Percentiles rank a stretch among this genome's conserved stretches.
phyloP scores from a whole-genome alignment of 2,113 vertebrate species.

The Gila orcuttii region DNA sequence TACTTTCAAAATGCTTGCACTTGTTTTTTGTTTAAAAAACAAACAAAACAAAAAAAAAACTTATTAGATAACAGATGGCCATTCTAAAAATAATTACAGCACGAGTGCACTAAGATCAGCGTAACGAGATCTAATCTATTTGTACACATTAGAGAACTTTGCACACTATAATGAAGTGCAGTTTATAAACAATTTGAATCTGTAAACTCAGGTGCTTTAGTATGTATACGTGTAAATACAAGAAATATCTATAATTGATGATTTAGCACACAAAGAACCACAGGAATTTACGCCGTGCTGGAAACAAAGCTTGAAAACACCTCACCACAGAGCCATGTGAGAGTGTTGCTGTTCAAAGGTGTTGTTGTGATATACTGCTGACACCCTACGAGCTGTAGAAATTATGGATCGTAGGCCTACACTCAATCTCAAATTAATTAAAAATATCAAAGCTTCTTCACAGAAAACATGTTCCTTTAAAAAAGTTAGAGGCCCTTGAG shows the following conservation, averaged over 20 bases:
- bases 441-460: not conserved
- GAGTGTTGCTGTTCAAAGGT: conserved; percentile 45
- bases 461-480: not conserved
- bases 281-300: conserved; percentile 40
- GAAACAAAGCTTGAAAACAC: conserved; percentile 67
- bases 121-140: not conserved
- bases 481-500: conserved; percentile 6
- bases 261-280: not conserved
- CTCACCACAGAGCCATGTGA: conserved; percentile 57
- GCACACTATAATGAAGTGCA: not conserved
- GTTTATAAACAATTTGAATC: too few species aligned
- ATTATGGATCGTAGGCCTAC: not conserved
- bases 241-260: not conserved
- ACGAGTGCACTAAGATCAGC: not conserved
- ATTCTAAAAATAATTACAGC: conserved; percentile 3
- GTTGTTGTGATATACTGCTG: not conserved
- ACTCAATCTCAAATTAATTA: not conserved
- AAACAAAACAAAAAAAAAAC: not conserved
- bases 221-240: not conserved
- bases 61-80: not conserved
- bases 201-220: not conserved
- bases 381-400: not conserved
- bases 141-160: not conserved
- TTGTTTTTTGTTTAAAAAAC: not conserved
- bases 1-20: not conserved